phyloP scores from a whole-genome alignment of 2,888 invertebrate species.

The Platerodrilus igneus region DNA sequence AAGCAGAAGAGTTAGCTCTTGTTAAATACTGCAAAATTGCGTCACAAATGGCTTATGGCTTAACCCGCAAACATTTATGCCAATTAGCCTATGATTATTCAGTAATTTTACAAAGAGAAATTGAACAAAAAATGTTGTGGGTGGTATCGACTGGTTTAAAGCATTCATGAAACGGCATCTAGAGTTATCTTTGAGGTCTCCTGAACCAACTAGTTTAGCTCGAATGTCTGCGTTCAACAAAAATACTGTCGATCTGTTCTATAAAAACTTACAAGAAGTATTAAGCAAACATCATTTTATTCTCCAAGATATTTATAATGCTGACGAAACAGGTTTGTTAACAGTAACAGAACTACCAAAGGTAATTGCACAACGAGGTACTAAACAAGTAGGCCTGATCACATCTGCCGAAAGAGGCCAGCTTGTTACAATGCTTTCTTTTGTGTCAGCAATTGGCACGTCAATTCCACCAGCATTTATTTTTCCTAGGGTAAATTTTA shows the following conservation, averaged over 20 bases:
- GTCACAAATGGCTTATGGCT: no score
- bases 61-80: no score
- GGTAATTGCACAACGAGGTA: constrained; percentile 25
- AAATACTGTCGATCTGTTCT: not conserved
- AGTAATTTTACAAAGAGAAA: no score
- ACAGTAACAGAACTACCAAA: constrained; percentile 21
- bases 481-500: constrained; percentile 13
- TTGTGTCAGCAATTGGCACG: constrained; percentile 12
- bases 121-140: no score
- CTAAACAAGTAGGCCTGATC: constrained; percentile 27
- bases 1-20: no score
- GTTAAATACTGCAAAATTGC: no score
- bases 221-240: not conserved
- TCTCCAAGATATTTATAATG: constrained; percentile 2
- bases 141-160: no score
- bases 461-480: constrained; percentile 18
- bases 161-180: not conserved
- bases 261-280: not conserved
- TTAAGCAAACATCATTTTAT: not conserved
- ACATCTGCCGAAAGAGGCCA: constrained; percentile 20
- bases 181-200: not conserved
- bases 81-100: no score
- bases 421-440: constrained; percentile 17
- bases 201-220: not conserved
- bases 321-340: constrained; percentile 2